phyloP scores from a whole-genome alignment of 2,113 vertebrate genomes.

The Passerina amoena region DNA sequence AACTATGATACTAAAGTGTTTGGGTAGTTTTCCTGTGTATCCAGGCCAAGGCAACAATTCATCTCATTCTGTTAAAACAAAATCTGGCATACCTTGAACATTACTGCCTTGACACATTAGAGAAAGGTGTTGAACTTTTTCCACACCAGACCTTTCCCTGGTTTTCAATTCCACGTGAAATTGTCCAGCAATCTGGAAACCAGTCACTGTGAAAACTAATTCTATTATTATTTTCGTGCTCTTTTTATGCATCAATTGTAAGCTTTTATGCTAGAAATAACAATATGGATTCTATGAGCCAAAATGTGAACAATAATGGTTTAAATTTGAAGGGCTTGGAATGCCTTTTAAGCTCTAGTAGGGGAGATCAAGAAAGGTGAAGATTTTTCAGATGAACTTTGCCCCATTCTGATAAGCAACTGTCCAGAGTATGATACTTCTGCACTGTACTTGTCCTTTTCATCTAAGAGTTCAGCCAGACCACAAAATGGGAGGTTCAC shows the following conservation, averaged over 20 bases:
- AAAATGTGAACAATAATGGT: not conserved
- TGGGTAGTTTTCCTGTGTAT: not conserved
- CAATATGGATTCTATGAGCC: not conserved
- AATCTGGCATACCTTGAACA: not conserved
- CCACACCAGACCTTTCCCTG: not conserved
- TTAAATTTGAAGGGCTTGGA: not conserved
- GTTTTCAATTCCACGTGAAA: not conserved
- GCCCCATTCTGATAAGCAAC: not conserved
- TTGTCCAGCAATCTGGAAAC: not conserved
- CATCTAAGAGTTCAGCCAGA: conserved; percentile 8
- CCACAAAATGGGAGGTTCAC: not conserved
- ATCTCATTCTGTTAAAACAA: not conserved
- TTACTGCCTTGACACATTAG: not conserved
- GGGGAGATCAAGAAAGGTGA: not conserved
- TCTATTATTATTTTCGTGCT: not conserved
- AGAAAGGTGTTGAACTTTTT: not conserved
- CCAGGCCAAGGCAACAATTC: not conserved
- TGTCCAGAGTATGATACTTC: not conserved
- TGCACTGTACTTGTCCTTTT: not conserved
- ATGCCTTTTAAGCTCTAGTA: rapidly evolving
- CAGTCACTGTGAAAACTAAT: not conserved
- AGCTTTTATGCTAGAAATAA: not conserved
- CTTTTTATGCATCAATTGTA: not conserved
- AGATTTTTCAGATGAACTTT: not conserved
- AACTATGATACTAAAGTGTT: not conserved